These are phyloP conservation scores for Loripinus fragilis DNA, from an alignment of 2,888 invertebrate genomes.

Conservation along the genomic window DNA sequence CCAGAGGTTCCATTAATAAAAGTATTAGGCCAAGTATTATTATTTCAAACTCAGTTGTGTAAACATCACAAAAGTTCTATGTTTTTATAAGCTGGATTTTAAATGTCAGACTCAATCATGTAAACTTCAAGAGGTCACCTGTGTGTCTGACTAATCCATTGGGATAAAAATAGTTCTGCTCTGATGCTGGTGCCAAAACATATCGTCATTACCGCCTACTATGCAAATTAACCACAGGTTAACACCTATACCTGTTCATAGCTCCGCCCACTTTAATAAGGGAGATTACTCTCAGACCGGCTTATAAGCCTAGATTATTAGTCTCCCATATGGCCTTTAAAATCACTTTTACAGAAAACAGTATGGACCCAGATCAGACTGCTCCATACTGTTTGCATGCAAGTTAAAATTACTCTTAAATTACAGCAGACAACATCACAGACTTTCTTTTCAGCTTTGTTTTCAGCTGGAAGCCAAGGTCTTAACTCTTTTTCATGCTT, in stretches of 20 bases:
- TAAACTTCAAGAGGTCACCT: neutral
- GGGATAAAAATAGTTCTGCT: neutral
- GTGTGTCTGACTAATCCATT: neutral
- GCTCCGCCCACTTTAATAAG: neutral
- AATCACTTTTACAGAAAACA: too few relatives aligned
- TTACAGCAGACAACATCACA: too few relatives aligned
- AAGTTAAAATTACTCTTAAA: too few relatives aligned
- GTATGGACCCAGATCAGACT: too few relatives aligned
- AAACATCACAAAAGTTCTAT: neutral
- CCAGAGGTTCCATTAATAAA: too few relatives aligned
- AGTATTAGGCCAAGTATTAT: too few relatives aligned
- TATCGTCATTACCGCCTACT: neutral
- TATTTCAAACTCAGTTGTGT: neutral
- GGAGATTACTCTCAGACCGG: neutral
- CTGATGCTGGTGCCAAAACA: neutral
- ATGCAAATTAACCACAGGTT: neutral
- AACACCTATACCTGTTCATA: neutral
- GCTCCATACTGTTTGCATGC: too few relatives aligned
- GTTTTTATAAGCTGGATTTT: neutral
- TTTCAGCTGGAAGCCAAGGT: too few relatives aligned
- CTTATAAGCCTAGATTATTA: too few relatives aligned
- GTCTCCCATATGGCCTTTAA: too few relatives aligned
- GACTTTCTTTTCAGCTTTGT: too few relatives aligned
- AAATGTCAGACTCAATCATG: conserved; percentile 13
- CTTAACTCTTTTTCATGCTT: too few relatives aligned